phyloP scores from a whole-genome alignment of 2,888 invertebrate species.

The Drosophila mettleri region DNA sequence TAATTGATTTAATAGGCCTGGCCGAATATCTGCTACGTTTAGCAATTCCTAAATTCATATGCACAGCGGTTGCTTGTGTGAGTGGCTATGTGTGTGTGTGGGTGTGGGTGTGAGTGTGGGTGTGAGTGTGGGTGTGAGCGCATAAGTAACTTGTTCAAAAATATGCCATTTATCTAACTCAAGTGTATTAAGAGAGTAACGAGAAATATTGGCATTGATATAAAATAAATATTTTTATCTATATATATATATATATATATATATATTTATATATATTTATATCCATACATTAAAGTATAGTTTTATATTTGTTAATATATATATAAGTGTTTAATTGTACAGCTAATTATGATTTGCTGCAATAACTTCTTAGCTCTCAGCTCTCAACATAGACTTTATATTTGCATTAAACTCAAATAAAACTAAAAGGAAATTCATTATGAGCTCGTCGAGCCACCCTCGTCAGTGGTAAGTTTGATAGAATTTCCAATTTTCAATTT shows the following conservation, averaged over 20 bases:
- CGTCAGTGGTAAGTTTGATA: background rate
- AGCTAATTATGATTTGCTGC: no score
- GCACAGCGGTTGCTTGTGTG: background rate
- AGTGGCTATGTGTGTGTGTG: constrained; percentile 1
- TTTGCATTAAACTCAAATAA: background rate
- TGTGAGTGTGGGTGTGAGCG: constrained; percentile 3
- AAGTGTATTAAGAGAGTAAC: background rate
- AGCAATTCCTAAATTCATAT: constrained; percentile 25
- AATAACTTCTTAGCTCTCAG: no score
- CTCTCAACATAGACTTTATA: background rate
- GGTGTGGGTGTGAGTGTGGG: background rate
- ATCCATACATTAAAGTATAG: no score
- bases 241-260: no score
- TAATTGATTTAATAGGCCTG: constrained; percentile 64
- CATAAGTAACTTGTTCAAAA: constrained; percentile 16
- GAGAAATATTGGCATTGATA: background rate
- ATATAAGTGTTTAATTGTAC: no score
- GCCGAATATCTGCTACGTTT: constrained; percentile 23
- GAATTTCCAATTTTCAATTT: constrained; percentile 37
- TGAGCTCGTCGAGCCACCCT: constrained; percentile 5
- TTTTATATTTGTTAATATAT: no score
- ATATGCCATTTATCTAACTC: constrained; percentile 4
- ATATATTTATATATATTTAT: no score
- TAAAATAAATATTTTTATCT: background rate
- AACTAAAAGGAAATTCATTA: background rate